phyloP scores from a whole-genome alignment of 2,113 vertebrate species.

The Aramus guarauna region DNA sequence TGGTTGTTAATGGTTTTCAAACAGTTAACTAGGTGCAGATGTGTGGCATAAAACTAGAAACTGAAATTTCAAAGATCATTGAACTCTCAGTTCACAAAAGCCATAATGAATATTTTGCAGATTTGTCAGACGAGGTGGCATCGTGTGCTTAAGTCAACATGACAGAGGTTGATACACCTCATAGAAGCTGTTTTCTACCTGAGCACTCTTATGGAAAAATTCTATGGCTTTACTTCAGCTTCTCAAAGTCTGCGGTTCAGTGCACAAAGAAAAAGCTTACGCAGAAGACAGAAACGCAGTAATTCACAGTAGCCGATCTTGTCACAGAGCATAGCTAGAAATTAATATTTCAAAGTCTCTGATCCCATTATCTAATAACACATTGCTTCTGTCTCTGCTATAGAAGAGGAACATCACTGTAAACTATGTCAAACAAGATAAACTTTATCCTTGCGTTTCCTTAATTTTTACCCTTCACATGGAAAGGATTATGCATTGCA shows the following conservation, averaged over 20 bases:
- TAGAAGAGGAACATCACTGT: neutral
- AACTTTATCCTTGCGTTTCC: neutral
- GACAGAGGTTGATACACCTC: neutral
- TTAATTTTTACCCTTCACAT: neutral
- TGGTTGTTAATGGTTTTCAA: neutral
- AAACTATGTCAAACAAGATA: neutral
- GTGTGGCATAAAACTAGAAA: neutral
- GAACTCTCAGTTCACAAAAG: neutral
- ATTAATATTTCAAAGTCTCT: neutral
- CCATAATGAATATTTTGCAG: accelerated
- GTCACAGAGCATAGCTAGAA: neutral
- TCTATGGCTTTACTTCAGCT: neutral
- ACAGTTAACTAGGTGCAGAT: neutral
- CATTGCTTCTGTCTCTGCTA: neutral
- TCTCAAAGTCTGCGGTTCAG: neutral
- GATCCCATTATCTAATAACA: neutral
- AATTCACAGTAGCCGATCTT: neutral
- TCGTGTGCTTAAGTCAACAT: accelerated
- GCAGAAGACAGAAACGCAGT: neutral
- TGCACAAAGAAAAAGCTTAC: neutral
- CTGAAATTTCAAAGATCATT: neutral
- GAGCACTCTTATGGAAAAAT: neutral
- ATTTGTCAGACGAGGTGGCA: neutral
- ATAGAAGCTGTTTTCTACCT: neutral
- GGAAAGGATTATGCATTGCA: neutral